Evolutionary conservation across 2,113 vertebrate species (phyloP), one percentile per base, ranked within the genome.

Genomic region (Morone chrysops): DNA sequence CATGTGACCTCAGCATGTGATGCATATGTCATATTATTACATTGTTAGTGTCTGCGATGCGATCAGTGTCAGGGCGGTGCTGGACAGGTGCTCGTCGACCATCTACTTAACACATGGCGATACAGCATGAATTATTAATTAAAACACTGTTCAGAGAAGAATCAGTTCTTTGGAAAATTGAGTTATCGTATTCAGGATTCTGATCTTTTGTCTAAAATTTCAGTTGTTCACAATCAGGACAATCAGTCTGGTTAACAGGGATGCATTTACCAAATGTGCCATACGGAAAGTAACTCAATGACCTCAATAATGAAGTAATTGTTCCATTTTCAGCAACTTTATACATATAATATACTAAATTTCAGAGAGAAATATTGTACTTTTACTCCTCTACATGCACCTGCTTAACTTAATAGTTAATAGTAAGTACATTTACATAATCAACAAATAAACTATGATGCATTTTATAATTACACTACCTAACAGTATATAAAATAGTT

Each of bases 61-160:
- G 74, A 75, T 79, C 48, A 53, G 16, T 75, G 72, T 81, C 63
- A 73, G 22, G 67, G 57, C 12, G 70, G 41, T 51, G 53, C 56
- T 16, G 16, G 59, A 70, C 83, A 89, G 84, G 61, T 88, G 80
- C 41, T 81, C 14, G 1, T 65, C 70, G 22, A 63, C 45, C 81
- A 40, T 5, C 17, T 45, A 66, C 59, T 50, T 50, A 17, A 60
- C 60, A 89, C 80, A 38, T 79, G 65, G 13, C 66, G 3, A 2
- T 20, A 4, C 40, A 16, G 20, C 54, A 67, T 89, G 53, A 75
- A 87, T 77, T 61, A 90, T 80, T 84, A 11, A 88, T 90, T 22
- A 78, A 73, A 65, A 57, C 5, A 25, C 2, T 4, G 45, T 16
- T 61, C 63, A 67, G 60, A 50, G 43, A 72, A 69, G 50, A 72